phyloP scores from a whole-genome alignment of 2,888 invertebrate genomes.

The Oscheius sp. region DNA sequence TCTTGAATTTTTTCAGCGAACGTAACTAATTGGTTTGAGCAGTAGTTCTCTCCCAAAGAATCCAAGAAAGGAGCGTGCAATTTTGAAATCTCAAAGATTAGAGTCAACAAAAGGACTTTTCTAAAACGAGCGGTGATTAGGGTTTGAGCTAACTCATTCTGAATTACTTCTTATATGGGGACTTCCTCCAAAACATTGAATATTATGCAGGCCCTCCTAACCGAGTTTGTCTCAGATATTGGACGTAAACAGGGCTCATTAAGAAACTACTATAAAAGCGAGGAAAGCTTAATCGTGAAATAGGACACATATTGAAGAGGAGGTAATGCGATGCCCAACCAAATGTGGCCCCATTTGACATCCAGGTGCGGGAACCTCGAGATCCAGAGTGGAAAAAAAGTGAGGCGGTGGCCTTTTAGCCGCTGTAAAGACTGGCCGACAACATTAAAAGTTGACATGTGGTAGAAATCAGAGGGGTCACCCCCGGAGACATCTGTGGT shows the following conservation, averaged over 20 bases:
- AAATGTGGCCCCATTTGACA: conserved; percentile 6
- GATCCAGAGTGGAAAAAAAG: conserved; percentile 4
- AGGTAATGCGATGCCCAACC: conserved; percentile 15
- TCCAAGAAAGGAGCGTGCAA: neutral
- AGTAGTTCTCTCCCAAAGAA: neutral
- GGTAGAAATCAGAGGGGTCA: conserved; percentile 25
- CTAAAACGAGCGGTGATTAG: too few relatives aligned
- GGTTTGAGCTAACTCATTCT: too few relatives aligned
- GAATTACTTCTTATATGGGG: too few relatives aligned
- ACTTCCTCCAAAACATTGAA: too few relatives aligned
- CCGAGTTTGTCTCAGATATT: neutral
- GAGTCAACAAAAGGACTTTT: too few relatives aligned
- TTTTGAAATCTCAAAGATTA: too few relatives aligned
- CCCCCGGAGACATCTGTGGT: neutral
- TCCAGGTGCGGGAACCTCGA: neutral
- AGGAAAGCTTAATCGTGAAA: conserved; percentile 1
- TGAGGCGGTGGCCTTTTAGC: neutral
- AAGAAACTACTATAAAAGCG: neutral
- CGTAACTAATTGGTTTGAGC: neutral
- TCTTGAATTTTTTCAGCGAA: neutral
- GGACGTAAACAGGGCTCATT: neutral
- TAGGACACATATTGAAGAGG: conserved; percentile 14
- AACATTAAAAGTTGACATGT: conserved; percentile 21
- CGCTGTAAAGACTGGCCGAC: conserved; percentile 12
- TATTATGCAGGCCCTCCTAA: too few relatives aligned